Conservation (phyloP, 2,113 vertebrate species). For the Oncorhynchus tshawytscha region DNA sequence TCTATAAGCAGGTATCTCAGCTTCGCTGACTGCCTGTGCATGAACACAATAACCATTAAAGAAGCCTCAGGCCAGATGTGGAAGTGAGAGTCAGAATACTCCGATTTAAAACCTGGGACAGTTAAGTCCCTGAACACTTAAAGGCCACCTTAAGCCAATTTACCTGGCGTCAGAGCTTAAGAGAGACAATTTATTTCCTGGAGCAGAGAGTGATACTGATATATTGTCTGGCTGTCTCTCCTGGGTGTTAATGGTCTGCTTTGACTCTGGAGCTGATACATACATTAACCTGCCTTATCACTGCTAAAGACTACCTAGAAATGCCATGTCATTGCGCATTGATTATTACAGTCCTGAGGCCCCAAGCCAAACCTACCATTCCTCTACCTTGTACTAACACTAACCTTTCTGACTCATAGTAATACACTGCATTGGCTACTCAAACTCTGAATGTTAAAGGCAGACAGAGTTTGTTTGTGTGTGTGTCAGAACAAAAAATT, state of each 20-base stretch:
- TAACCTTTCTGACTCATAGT: neutral
- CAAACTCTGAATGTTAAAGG: slow-evolving; percentile 11
- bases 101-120: slow-evolving; percentile 70
- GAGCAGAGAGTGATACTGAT: slow-evolving; percentile 57
- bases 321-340: slow-evolving; percentile 36
- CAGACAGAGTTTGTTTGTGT: slow-evolving; percentile 30
- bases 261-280: slow-evolving; percentile 55
- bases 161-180: slow-evolving; percentile 67
- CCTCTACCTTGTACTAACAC: too few species aligned
- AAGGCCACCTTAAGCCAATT: slow-evolving; percentile 77
- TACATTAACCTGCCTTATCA: slow-evolving; percentile 49
- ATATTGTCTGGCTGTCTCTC: slow-evolving; percentile 44
- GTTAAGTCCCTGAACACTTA: slow-evolving; percentile 68
- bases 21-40: slow-evolving; percentile 16
- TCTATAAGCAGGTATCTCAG: slow-evolving; percentile 17
- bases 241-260: slow-evolving; percentile 52
- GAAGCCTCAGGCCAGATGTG: slow-evolving; percentile 62
- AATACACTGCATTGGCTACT: slow-evolving; percentile 15
- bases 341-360: neutral
- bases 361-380: neutral
- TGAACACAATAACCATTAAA: slow-evolving; percentile 48
- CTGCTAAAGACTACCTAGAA: slow-evolving; percentile 18
- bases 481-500: slow-evolving; percentile 56
- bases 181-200: slow-evolving; percentile 70
- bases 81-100: slow-evolving; percentile 67